Base-by-base conservation (phyloP, 2,797 vertebrate species). In the Takifugu rubripes region DNA sequence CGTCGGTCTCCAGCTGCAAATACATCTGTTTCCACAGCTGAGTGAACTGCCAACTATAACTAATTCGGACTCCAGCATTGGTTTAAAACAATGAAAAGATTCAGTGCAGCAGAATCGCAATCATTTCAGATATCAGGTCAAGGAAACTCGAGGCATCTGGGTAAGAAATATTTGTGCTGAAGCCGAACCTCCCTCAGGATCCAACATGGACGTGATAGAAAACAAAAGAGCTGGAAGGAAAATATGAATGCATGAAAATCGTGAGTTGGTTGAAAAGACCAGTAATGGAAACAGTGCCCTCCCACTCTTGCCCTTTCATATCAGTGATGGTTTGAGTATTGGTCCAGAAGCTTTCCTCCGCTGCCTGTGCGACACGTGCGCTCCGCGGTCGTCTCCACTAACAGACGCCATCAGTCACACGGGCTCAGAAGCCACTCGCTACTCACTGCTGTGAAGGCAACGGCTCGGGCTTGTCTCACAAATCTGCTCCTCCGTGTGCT, bases 391-490 rank as follows among this genome's bases (percentile, higher is more conserved):
- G 24, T 65, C 58, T 44, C 74, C 47, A 63, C 79, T 77, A 84
- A 83, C 83, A 87, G 84, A 86, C 79, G 74, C 83, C 81, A 87
- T 87, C 87, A 81, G 78, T 85, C 88, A 85, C 79, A 81, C 72
- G 66, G 72, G 76, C 81, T 87, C 84, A 81, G 78, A 84, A 83
- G 74, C 49, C 79, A 51, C 77, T 84, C 33, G 60, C 74, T 74
- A 81, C 79, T 83, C 78, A 84, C 82, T 80, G 85, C 86, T 87
- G 87, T 82, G 87, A 86, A 85, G 78, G 82, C 84, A 86, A 89
- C 87, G 88, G 88, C 79, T 88, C 68, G 5, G 70, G 82, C 84
- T 79, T 80, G 79, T 84, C 87, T 88, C 84, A 59, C 81, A 89
- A 88, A 90, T 88, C 86, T 86, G 83, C 82, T 86, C 64, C 78